Evolutionary conservation across 2,888 invertebrate genomes (phyloP), one percentile per base, ranked within the genome.

Genomic region (Halictus ligatus): DNA sequence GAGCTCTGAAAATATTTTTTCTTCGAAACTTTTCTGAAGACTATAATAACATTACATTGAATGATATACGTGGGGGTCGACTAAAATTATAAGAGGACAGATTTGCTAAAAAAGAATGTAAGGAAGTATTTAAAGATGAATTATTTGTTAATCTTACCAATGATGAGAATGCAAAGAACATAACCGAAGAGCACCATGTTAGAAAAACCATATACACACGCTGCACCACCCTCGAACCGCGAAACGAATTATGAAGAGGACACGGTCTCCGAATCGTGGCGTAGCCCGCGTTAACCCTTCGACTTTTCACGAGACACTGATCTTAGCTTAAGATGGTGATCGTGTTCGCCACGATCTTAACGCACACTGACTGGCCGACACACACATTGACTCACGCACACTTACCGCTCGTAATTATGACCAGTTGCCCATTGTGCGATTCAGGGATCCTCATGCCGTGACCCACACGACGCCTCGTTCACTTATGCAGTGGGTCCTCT

Each of bases 271-370:
- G 69, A 78, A 67, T 73, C 64, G 79, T n/a, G 58, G n/a, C 74
- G 83, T 78, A 77, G 43, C 15, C 58, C 86, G 86, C 89, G 89
- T 88, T 92, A 89, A 89, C 89, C 78, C 89, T 74, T 75, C 91
- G 91, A 90, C 90, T 92, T 92, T 91, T 92, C 93, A 91, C 90
- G 88, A 91, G 89, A 88, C 86, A 94, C 94, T 94, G 93, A 91
- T 93, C 92, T 88, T 78, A 75, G 77, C 86, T 80, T 89, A 88
- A 92, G 91, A 91, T 90, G 87, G 86, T 90, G 90, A 85, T 85
- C 90, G 81, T 89, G 89, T 83, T 85, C 89, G 21, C 85, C 50
- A 75, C 87, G 87, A 89, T 92, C 88, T 90, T 88, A 87, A 86
- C 84, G 40, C 81, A 78, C 74, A 75, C 86, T 60, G 13, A 43